Evolutionary conservation across 1,140 invertebrate species (phyloP), one percentile per base, ranked within the genome.

Genomic region (Glomeris maerens): DNA sequence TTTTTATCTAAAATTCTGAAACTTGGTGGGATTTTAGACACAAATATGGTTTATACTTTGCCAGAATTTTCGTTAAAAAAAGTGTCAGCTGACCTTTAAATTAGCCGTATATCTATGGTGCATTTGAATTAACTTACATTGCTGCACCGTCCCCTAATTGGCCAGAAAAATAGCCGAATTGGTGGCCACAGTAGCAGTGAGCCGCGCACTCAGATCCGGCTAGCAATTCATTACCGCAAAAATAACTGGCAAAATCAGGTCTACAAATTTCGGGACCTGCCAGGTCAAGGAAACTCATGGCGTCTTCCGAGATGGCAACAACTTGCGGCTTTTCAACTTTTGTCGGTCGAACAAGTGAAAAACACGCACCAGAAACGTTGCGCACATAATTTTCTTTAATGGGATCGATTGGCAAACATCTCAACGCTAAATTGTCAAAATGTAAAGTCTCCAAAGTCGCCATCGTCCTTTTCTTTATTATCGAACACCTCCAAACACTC

Each of bases 171-270:
- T 68, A 55, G 1, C 78, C 78, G 62, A 78, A 81, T 58, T 81
- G 79, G 63, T 80, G 76, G 13, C 79, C 79, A 48, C 79, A 78
- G 62, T 81, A 81, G 49, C 78, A 74, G 59, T 79, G 77, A 29
- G 79, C 72, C 22, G 73, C 65, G 10, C 73, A 59, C 31, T 69
- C 66, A 23, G 72, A 72, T 2, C 58, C 60, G 20, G 66, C 64
- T 0, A 75, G 64, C 26, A 76, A 48, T 54, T 66, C 66, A 51
- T 67, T 68, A 5, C 75, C 78, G 52, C 71, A 64, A 52, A 79
- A 68, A 56, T 75, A 77, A 50, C 76, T 68, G 3, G 66, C 64
- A 62, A 79, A 76, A n/a, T 76, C 41, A 2, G 21, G 10, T 3
- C 49, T 46, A 20, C 21, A 57, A 1, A 59, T 52, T 20, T 72